These are phyloP conservation scores for Euwallacea fornicatus DNA, from an alignment of 1,140 invertebrate genomes.

Conservation along the genomic window DNA sequence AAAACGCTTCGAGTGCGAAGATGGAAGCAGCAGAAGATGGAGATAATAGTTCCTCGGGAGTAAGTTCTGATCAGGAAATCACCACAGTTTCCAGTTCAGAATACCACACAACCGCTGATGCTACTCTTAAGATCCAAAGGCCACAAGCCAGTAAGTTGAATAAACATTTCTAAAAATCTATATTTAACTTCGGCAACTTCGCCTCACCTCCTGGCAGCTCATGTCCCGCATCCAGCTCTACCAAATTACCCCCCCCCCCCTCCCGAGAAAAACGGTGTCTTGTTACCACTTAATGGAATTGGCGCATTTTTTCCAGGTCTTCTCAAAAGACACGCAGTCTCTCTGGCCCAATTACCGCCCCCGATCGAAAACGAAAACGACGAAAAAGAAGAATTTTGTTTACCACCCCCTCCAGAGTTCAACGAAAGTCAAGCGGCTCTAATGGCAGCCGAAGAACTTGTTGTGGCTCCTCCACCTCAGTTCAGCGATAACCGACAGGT, in stretches of 20 bases:
- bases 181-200: too few species aligned
- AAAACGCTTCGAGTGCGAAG: conserved; percentile 53
- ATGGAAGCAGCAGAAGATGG: conserved; percentile 66
- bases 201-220: too few species aligned
- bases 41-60: conserved; percentile 84
- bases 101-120: conserved; percentile 46
- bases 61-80: conserved; percentile 82
- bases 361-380: conserved; percentile 76
- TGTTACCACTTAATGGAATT: not conserved
- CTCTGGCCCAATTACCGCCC: conserved; percentile 77
- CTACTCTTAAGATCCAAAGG: conserved; percentile 46
- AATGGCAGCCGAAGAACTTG: conserved; percentile 54
- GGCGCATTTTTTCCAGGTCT: conserved; percentile 48
- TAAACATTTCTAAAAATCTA: not conserved
- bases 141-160: conserved; percentile 43
- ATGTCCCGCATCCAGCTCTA: too few species aligned
- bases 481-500: conserved; percentile 63
- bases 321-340: conserved; percentile 70
- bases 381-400: conserved; percentile 66
- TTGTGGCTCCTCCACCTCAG: conserved; percentile 71
- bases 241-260: too few species aligned
- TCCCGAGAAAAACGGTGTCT: not conserved
- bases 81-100: conserved; percentile 52
- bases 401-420: conserved; percentile 81
- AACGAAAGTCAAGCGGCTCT: conserved; percentile 55